phyloP scores from a whole-genome alignment of 2,113 vertebrate genomes.

The Alligator sinensis region DNA sequence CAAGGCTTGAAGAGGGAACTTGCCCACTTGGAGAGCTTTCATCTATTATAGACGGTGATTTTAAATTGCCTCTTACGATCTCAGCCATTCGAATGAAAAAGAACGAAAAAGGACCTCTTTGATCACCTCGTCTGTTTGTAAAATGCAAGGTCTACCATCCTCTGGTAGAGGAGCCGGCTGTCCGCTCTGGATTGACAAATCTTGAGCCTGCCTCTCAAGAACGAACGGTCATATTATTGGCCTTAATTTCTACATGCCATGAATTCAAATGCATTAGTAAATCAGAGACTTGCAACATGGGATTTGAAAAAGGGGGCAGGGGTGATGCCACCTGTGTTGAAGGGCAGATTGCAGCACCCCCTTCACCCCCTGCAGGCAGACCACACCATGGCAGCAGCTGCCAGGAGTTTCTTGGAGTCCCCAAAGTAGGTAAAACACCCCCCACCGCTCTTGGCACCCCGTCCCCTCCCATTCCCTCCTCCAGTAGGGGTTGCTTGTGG shows the following conservation, averaged over 20 bases:
- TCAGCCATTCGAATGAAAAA: background rate
- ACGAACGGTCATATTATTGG: background rate
- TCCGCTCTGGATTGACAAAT: background rate
- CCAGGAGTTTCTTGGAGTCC: too few relatives aligned
- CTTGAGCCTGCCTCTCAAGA: background rate
- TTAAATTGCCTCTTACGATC: background rate
- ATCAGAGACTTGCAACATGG: too few relatives aligned
- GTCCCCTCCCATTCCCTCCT: too few relatives aligned
- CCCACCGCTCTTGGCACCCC: too few relatives aligned
- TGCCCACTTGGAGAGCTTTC: background rate
- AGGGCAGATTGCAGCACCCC: too few relatives aligned
- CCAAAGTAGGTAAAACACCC: too few relatives aligned
- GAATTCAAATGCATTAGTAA: background rate
- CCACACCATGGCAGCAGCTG: too few relatives aligned
- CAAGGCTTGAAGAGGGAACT: too few relatives aligned
- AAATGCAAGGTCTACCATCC: background rate
- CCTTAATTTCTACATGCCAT: background rate
- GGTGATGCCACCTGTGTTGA: too few relatives aligned
- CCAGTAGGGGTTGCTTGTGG: too few relatives aligned
- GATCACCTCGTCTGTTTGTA: background rate
- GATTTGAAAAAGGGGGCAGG: too few relatives aligned
- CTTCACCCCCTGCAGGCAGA: too few relatives aligned
- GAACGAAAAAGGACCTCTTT: background rate
- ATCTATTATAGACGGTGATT: background rate
- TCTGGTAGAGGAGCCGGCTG: background rate